These are phyloP conservation scores for Sibirionetta formosa DNA, from an alignment of 2,797 vertebrate genomes.

Conservation along the genomic window DNA sequence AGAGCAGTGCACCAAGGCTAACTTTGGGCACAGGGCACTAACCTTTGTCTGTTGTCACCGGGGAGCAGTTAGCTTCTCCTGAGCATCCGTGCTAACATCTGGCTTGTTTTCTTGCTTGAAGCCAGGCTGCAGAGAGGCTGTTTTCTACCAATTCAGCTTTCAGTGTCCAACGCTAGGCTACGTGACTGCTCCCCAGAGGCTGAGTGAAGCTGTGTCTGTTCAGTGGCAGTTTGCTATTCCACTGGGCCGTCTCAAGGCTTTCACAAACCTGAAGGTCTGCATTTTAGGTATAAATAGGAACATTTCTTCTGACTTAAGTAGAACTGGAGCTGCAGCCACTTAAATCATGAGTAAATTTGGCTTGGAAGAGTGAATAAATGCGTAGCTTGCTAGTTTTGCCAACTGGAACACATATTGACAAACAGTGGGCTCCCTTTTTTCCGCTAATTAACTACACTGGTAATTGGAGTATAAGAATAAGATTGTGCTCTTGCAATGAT, in stretches of 20 bases:
- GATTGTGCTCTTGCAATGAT: constrained; percentile 52
- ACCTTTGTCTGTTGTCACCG: constrained; percentile 50
- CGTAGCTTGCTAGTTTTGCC: constrained; percentile 64
- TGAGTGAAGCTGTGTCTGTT: background rate
- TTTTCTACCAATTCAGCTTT: background rate
- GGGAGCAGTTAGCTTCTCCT: constrained; percentile 50
- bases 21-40: constrained; percentile 24
- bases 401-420: constrained; percentile 74
- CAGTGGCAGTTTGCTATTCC: background rate
- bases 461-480: constrained; percentile 67
- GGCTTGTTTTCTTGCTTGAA: constrained; percentile 47
- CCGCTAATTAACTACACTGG: constrained; percentile 60
- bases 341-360: constrained; percentile 61
- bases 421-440: constrained; percentile 61
- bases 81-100: constrained; percentile 21
- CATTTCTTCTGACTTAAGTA: background rate
- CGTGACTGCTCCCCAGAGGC: background rate
- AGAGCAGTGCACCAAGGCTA: background rate
- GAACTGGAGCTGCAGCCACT: constrained; percentile 23
- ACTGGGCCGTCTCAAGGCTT: background rate
- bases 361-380: constrained; percentile 59
- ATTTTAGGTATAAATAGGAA: background rate
- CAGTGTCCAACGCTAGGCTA: background rate
- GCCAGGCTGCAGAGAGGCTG: constrained; percentile 17
- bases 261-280: background rate